A percentile compares a stretch with the other conserved stretches of the same genome.
Evolutionary conservation across 2,888 invertebrate genomes (phyloP).

Genomic region (Heteromyza rotundicornis): DNA sequence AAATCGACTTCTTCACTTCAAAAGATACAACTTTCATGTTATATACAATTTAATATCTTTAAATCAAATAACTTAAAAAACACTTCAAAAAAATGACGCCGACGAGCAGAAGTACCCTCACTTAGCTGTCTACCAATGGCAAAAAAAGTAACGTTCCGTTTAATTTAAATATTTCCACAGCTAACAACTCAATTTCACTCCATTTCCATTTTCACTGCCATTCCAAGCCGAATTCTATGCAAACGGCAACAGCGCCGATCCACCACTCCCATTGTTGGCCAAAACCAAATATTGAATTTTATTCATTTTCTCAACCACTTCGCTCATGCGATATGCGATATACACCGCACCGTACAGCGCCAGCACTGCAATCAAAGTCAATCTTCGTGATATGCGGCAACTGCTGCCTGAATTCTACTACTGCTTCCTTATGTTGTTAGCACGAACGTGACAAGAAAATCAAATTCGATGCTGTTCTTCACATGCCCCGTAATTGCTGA

Average conservation of each 20-base stretch:
- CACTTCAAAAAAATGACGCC: no score
- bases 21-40: no score
- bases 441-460: slow-evolving; percentile 54
- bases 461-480: no score
- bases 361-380: slow-evolving; percentile 1
- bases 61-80: no score
- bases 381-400: neutral
- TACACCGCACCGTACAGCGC: neutral
- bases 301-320: neutral
- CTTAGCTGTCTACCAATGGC: no score
- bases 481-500: no score
- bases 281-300: slow-evolving; percentile 4
- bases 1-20: no score
- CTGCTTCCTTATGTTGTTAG: slow-evolving; percentile 56
- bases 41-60: no score
- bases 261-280: neutral
- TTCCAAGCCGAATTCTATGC: neutral
- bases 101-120: no score
- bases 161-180: neutral
- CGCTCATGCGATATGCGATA: neutral
- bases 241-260: no score
- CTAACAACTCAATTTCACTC: neutral
- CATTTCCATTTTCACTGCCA: no score
- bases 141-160: no score
- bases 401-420: slow-evolving; percentile 35